phyloP scores from a whole-genome alignment of 2,888 invertebrate genomes.

The Caenorhabditis doughertyi region DNA sequence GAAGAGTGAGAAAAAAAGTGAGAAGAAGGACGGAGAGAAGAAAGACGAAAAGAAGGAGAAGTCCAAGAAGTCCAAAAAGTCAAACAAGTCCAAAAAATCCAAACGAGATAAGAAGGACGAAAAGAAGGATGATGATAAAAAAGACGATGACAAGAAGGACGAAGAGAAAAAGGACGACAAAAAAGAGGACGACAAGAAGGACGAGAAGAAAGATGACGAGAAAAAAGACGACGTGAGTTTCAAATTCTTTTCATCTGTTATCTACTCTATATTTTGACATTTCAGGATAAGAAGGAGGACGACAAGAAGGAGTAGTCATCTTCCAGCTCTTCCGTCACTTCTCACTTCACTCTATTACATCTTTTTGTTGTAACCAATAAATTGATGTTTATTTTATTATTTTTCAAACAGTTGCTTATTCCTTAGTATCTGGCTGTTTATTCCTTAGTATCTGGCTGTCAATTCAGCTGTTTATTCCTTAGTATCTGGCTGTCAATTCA shows the following conservation, averaged over 20 bases:
- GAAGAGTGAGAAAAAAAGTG: slow-evolving; percentile 15
- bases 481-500: too few relatives aligned
- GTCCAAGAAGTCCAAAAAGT: slow-evolving; percentile 33
- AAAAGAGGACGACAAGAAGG: slow-evolving; percentile 19
- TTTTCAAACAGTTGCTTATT: too few relatives aligned
- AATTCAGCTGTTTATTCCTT: too few relatives aligned
- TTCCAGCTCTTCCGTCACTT: background rate
- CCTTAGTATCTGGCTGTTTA: too few relatives aligned
- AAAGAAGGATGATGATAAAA: slow-evolving; percentile 25
- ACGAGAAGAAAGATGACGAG: slow-evolving; percentile 20
- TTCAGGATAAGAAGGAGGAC: slow-evolving; percentile 21
- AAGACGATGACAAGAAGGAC: slow-evolving; percentile 19
- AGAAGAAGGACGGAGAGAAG: slow-evolving; percentile 21
- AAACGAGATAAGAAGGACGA: slow-evolving; percentile 24
- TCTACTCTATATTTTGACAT: background rate
- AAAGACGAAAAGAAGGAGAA: slow-evolving; percentile 17
- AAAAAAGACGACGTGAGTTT: slow-evolving; percentile 21
- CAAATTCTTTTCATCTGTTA: background rate
- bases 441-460: too few relatives aligned
- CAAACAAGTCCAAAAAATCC: slow-evolving; percentile 25
- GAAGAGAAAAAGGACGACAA: slow-evolving; percentile 35
- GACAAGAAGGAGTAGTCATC: slow-evolving; percentile 1
- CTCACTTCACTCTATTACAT: background rate
- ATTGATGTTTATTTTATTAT: background rate
- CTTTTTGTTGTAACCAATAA: background rate